Evolutionary conservation across 2,888 invertebrate genomes (phyloP).

Genomic region (Proisotoma minuta): DNA sequence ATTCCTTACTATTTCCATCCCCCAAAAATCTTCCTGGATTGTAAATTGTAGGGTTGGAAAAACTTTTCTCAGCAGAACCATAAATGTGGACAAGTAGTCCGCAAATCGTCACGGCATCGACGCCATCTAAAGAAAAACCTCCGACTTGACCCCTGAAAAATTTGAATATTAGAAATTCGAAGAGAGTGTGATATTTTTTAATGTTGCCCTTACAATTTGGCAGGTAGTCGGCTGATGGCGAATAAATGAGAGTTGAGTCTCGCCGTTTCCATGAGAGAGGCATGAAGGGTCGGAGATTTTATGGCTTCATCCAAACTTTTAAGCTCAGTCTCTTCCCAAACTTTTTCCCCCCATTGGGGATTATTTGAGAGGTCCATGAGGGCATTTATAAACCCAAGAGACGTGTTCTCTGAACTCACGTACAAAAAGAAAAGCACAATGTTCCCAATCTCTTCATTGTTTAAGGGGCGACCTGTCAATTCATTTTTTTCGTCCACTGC

Average conservation of each 20-base stretch:
- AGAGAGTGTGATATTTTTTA: not conserved
- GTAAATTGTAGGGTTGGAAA: conserved; percentile 3
- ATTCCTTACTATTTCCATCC: not conserved
- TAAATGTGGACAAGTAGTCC: not conserved
- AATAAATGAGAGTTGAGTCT: not conserved
- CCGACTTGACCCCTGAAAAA: not conserved
- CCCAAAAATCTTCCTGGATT: not conserved
- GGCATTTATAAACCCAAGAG: conserved; percentile 10
- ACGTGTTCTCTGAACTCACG: conserved; percentile 13
- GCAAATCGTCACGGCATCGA: conserved; percentile 2
- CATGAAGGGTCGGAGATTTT: not conserved
- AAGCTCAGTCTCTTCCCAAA: not conserved
- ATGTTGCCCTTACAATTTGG: not conserved
- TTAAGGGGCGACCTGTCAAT: not conserved
- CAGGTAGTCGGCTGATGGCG: not conserved
- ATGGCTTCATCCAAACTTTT: not conserved
- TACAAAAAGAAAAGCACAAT: conserved; percentile 4
- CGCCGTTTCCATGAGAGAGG: not conserved
- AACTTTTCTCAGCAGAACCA: not conserved
- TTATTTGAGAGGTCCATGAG: conserved; percentile 2
- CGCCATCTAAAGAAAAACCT: conserved; percentile 5
- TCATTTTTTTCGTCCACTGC: not conserved
- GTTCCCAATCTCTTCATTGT: not conserved
- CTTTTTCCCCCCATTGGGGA: conserved; percentile 4
- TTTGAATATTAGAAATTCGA: not conserved